Conservation (phyloP, 2,797 vertebrate genomes). For the Pseudomugil gertrudae region DNA sequence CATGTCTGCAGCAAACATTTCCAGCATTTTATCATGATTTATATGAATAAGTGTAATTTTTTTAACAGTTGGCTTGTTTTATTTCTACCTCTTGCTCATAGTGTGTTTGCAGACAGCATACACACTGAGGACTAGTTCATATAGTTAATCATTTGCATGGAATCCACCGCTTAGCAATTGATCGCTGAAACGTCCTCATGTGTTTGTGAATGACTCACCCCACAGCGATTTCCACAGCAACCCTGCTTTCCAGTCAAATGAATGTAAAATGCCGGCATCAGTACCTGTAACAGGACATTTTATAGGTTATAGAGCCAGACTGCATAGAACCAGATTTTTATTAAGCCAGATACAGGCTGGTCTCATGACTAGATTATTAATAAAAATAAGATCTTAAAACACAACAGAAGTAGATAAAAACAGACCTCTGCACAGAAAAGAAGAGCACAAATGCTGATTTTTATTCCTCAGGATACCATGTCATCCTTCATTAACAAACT, state of each 20-base stretch:
- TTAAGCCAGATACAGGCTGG: neutral
- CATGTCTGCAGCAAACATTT: neutral
- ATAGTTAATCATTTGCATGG: neutral
- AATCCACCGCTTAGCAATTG: neutral
- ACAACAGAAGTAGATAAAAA: neutral
- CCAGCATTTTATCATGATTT: neutral
- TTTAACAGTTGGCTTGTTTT: neutral
- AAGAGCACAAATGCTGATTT: neutral
- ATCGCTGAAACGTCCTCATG: neutral
- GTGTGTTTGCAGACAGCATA: neutral
- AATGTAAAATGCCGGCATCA: conserved; percentile 85
- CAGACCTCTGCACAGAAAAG: neutral
- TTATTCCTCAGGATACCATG: neutral
- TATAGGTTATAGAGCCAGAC: too few relatives aligned
- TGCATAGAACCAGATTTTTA: too few relatives aligned
- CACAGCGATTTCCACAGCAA: conserved; percentile 86
- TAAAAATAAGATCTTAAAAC: neutral
- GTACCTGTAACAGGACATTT: conserved; percentile 70
- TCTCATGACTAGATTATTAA: neutral
- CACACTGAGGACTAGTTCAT: neutral
- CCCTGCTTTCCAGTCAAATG: conserved; percentile 80
- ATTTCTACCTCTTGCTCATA: neutral
- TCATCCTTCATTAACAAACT: neutral
- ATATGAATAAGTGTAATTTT: neutral
- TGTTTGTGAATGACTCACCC: conserved; percentile 76